These are phyloP conservation scores for Acanthosepion esculentum DNA, from an alignment of 2,888 invertebrate genomes.

Conservation along the genomic window DNA sequence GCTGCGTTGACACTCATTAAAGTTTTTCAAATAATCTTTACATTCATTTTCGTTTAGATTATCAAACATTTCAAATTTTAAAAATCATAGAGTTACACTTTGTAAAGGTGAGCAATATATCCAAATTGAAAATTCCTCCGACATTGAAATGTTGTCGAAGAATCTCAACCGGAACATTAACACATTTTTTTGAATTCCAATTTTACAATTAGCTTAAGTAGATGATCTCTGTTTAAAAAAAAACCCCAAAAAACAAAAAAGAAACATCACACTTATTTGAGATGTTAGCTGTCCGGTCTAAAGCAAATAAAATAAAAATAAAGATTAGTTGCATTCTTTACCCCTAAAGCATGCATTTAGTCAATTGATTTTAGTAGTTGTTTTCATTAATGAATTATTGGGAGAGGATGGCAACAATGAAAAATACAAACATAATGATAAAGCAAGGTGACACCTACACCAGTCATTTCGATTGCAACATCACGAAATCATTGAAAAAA, in stretches of 20 bases:
- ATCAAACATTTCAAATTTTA: too few species aligned
- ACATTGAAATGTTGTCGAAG: not conserved
- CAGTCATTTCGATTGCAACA: not conserved
- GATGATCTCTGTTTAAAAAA: not conserved
- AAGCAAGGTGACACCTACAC: not conserved
- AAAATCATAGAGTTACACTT: too few species aligned
- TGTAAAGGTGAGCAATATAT: too few species aligned
- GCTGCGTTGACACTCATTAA: too few species aligned
- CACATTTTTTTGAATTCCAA: not conserved
- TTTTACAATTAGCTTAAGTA: not conserved
- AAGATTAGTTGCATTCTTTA: not conserved
- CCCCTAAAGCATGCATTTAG: not conserved
- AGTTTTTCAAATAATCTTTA: too few species aligned
- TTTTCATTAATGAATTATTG: not conserved
- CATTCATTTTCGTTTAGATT: too few species aligned
- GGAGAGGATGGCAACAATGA: too few species aligned
- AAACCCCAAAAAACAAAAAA: not conserved
- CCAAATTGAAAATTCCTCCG: too few species aligned
- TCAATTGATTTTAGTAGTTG: not conserved
- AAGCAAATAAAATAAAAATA: not conserved
- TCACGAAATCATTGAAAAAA: too few species aligned
- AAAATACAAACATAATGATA: too few species aligned
- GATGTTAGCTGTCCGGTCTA: not conserved
- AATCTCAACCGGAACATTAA: not conserved
- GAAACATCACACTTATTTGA: not conserved